Evolutionary conservation across 1,140 invertebrate species (phyloP), one percentile per base, ranked within the genome.

Genomic region (Zaprionus tsacasi): DNA sequence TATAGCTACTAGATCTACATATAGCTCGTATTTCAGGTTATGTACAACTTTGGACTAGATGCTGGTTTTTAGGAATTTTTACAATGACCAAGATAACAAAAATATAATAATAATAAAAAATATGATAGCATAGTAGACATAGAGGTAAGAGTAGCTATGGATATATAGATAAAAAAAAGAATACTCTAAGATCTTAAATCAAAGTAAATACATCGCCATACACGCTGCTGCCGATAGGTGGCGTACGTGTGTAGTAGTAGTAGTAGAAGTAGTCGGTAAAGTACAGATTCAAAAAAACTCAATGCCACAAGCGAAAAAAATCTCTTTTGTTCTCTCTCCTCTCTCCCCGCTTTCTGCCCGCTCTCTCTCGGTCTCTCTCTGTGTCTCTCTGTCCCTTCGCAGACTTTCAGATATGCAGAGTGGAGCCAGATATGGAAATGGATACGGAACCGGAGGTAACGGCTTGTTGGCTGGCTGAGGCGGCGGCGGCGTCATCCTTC

Each of bases 31-130:
- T 56, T 78, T 64, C 48, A 65, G 63, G 17, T 64, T 86, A 86
- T 86, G 55, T 77, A 82, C 78, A 85, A 86, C 54, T 88, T 80
- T 80, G 68, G 83, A 88, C 83, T 88, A 88, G 83, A 87, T 82
- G 73, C 82, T 65, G 67, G 64, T 67, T 61, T 21, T 61, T 67
- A 50, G 61, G 69, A 78, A 82, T 82, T 59, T 82, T 65, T 80
- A 82, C 73, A 86, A 60, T 67, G 54, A 73, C 50, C 35, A 71
- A 52, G 43, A 21, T 17, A 68, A 69, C 33, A 50, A 63, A 30
- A 11, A 8, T n/a, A 66, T 55, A 70, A 5, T 7, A 36, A n/a
- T 55, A 59, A 55, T 25, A 38, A 15, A 43, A 12, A 64, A 36
- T 30, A 21, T 21, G 30, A 21, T 56, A 66, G 33, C 1, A 48